phyloP scores from a whole-genome alignment of 2,797 vertebrate species.

The Acanthis flammea region DNA sequence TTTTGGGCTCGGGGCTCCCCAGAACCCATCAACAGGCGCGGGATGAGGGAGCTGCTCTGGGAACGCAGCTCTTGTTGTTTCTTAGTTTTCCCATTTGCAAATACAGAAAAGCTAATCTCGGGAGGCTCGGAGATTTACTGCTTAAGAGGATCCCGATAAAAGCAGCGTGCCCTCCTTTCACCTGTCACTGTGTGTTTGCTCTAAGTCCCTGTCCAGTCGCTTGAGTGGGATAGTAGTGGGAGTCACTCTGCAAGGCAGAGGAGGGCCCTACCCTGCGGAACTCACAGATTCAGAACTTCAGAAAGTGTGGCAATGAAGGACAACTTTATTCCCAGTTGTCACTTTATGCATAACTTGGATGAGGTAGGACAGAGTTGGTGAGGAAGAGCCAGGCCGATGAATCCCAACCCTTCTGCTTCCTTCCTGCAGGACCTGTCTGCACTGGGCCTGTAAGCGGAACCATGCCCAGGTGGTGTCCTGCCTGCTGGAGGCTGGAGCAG shows the following conservation, averaged over 20 bases:
- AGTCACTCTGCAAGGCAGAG: rapidly evolving
- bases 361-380: rapidly evolving
- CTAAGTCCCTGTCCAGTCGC: neutral
- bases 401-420: neutral
- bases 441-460: slow-evolving; percentile 96
- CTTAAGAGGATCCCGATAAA: neutral
- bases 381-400: rapidly evolving
- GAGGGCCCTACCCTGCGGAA: neutral
- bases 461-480: slow-evolving; percentile 89
- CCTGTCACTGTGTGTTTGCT: neutral
- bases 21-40: rapidly evolving
- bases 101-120: neutral
- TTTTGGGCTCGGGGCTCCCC: neutral
- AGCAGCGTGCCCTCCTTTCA: neutral
- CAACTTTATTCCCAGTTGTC: neutral
- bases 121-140: neutral
- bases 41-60: neutral
- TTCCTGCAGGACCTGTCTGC: slow-evolving; percentile 87
- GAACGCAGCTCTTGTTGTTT: too few species aligned
- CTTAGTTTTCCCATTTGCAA: neutral
- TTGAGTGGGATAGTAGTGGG: neutral
- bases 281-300: rapidly evolving
- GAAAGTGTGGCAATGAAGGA: neutral
- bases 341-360: rapidly evolving
- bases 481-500: slow-evolving; percentile 87